phyloP scores from a whole-genome alignment of 1,140 invertebrate genomes.

The Drosophila tropicalis region DNA sequence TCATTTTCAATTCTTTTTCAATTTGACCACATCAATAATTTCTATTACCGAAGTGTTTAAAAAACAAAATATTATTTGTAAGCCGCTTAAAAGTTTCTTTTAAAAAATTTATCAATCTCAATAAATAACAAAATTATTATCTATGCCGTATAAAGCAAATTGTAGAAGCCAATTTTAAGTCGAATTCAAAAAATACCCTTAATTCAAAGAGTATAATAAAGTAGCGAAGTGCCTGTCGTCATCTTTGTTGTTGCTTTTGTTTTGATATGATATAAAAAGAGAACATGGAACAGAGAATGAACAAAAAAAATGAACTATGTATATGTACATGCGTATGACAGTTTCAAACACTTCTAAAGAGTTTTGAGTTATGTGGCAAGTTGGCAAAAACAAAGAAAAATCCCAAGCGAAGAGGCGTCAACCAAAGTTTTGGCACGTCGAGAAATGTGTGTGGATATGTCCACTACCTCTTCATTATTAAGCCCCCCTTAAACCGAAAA shows the following conservation, averaged over 20 bases:
- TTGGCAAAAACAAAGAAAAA: conserved; percentile 13
- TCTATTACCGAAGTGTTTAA: too few relatives aligned
- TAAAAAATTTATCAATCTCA: too few relatives aligned
- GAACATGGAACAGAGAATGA: conserved; percentile 3
- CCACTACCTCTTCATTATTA: background rate
- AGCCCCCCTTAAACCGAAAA: background rate
- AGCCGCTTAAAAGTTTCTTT: too few relatives aligned
- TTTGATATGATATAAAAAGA: background rate
- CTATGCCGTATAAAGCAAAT: too few relatives aligned
- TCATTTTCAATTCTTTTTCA: too few relatives aligned
- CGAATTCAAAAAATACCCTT: background rate
- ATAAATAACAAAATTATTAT: too few relatives aligned
- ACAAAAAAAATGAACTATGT: conserved; percentile 4
- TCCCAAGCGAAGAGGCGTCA: conserved; percentile 33
- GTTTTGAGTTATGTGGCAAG: conserved; percentile 60
- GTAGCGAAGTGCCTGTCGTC: conserved; percentile 52
- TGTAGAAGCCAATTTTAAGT: too few relatives aligned
- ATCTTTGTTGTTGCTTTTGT: conserved; percentile 26
- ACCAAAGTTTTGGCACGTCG: conserved; percentile 7
- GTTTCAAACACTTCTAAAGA: conserved; percentile 71
- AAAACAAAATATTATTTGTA: too few relatives aligned
- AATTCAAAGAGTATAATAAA: conserved; percentile 36
- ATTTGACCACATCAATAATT: too few relatives aligned
- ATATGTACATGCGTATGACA: conserved; percentile 66
- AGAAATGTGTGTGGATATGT: background rate